Percentiles rank a stretch among this genome's conserved stretches.
Evolutionary conservation across 2,888 invertebrate species (phyloP).

Genomic region (Byasa hedistus): DNA sequence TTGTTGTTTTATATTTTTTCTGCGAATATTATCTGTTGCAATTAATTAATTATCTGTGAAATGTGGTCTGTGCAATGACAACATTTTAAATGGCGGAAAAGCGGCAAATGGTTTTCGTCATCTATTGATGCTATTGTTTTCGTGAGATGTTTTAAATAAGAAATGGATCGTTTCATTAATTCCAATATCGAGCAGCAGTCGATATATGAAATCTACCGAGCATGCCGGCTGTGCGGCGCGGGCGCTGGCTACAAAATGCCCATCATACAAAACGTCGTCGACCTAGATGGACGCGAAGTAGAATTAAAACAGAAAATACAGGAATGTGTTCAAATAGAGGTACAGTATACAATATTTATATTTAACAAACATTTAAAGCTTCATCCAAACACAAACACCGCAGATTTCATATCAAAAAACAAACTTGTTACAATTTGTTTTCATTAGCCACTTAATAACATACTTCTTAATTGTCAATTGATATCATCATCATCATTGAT

Average conservation of each 20-base stretch:
- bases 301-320: constrained; percentile 67
- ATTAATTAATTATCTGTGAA: constrained; percentile 7
- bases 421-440: no score
- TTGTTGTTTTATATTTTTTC: neutral
- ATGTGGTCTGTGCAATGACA: constrained; percentile 1
- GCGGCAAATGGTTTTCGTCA: constrained; percentile 9
- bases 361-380: neutral
- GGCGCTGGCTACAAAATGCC: constrained; percentile 78
- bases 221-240: constrained; percentile 73
- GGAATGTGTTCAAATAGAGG: constrained; percentile 73
- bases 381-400: no score
- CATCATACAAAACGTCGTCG: constrained; percentile 65
- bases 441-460: no score
- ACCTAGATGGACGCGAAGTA: constrained; percentile 51
- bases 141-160: constrained; percentile 27
- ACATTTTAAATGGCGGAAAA: constrained; percentile 23
- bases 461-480: no score
- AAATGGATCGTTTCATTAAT: constrained; percentile 55
- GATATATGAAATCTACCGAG: constrained; percentile 70
- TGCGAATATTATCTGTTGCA: neutral
- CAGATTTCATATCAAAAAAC: no score
- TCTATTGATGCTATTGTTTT: constrained; percentile 3
- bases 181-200: constrained; percentile 54
- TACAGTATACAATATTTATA: constrained; percentile 35
- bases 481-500: no score